Evolutionary conservation across 1,140 invertebrate genomes (phyloP).

Genomic region (Helicoverpa zea): DNA sequence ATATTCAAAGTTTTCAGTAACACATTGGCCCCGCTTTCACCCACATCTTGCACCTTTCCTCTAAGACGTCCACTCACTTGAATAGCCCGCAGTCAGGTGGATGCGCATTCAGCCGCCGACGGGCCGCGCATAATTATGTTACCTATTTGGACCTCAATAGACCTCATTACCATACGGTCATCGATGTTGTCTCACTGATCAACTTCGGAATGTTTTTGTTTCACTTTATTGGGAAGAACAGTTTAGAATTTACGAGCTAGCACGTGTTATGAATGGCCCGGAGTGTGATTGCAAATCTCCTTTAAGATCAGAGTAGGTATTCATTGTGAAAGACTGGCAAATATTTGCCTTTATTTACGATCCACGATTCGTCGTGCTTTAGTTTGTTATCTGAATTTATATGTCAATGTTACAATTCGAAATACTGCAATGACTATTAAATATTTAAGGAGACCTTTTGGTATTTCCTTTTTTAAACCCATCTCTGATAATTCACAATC

Average conservation of each 20-base stretch:
- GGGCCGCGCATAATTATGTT: slow-evolving; percentile 41
- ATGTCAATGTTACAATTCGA: too few species aligned
- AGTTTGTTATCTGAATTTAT: too few species aligned
- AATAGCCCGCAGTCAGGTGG: slow-evolving; percentile 42
- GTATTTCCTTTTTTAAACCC: neutral
- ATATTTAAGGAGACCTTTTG: too few species aligned
- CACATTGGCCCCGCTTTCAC: neutral
- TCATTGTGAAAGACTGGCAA: too few species aligned
- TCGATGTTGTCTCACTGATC: slow-evolving; percentile 28
- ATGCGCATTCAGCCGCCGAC: slow-evolving; percentile 20
- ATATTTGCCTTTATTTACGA: too few species aligned
- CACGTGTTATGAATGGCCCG: neutral
- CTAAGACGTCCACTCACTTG: slow-evolving; percentile 27
- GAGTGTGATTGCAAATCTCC: neutral
- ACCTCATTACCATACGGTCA: slow-evolving; percentile 38
- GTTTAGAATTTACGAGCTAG: neutral
- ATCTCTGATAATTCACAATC: too few species aligned
- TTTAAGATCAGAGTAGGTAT: too few species aligned
- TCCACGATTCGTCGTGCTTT: too few species aligned
- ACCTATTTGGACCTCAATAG: slow-evolving; percentile 42
- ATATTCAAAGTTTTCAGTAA: too few species aligned
- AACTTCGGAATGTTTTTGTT: slow-evolving; percentile 29
- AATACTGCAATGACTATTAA: too few species aligned
- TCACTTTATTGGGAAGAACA: slow-evolving; percentile 49
- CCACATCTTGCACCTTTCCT: neutral